These are phyloP conservation scores for Lindbergichthys nudifrons DNA, from an alignment of 2,797 vertebrate species.

Conservation along the genomic window DNA sequence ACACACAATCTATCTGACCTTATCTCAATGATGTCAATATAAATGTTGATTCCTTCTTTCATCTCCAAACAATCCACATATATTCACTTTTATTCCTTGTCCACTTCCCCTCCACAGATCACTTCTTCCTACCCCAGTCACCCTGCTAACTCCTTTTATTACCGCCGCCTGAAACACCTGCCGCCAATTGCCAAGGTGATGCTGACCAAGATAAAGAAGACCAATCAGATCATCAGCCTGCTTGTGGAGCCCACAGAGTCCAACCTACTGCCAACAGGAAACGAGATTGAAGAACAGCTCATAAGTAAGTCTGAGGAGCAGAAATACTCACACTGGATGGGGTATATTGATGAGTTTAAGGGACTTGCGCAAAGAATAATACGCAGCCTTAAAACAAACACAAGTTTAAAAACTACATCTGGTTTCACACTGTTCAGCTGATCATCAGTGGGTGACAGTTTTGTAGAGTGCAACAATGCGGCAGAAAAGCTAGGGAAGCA, in stretches of 20 bases:
- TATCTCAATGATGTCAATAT: neutral
- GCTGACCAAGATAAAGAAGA: slow-evolving; percentile 89
- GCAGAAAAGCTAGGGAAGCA: no score
- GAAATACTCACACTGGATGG: neutral
- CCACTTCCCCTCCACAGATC: slow-evolving; percentile 83
- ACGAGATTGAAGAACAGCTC: slow-evolving; percentile 88
- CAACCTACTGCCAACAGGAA: slow-evolving; percentile 86
- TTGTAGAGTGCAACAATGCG: no score
- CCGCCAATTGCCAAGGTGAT: slow-evolving; percentile 93
- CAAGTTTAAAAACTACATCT: no score
- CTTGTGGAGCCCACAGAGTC: slow-evolving; percentile 82
- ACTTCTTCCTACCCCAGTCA: slow-evolving; percentile 94
- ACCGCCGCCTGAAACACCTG: slow-evolving; percentile 93
- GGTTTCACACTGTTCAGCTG: no score
- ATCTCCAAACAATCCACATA: no score
- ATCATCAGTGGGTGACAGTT: no score
- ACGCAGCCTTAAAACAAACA: no score
- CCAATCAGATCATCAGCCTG: slow-evolving; percentile 86
- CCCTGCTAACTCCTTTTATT: slow-evolving; percentile 97
- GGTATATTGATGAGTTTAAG: no score
- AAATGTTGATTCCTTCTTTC: neutral
- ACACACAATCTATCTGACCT: no score
- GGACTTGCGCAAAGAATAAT: no score
- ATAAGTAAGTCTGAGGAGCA: slow-evolving; percentile 85
- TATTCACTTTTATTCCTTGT: neutral